phyloP scores from a whole-genome alignment of 2,797 vertebrate genomes.

The Stomatorhinus walkeri region DNA sequence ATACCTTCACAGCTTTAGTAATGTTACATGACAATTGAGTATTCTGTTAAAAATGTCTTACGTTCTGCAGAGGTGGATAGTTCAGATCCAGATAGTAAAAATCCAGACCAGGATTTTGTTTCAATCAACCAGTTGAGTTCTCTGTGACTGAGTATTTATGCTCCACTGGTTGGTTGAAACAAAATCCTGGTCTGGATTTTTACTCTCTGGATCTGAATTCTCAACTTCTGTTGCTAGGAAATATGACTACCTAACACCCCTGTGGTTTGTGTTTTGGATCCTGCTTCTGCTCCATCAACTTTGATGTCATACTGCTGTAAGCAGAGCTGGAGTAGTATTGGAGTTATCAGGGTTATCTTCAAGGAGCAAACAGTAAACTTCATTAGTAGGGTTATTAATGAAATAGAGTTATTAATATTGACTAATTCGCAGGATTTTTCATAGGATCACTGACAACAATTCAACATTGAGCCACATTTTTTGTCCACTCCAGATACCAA shows the following conservation, averaged over 20 bases:
- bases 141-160: background rate
- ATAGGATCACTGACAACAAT: background rate
- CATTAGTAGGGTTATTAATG: background rate
- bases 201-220: background rate
- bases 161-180: background rate
- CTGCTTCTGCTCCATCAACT: background rate
- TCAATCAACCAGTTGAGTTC: background rate
- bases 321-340: background rate
- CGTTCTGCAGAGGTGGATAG: background rate
- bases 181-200: background rate
- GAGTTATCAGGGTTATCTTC: background rate
- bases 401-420: background rate
- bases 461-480: background rate
- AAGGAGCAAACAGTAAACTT: background rate
- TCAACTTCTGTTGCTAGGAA: background rate
- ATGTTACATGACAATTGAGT: background rate
- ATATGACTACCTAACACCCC: background rate
- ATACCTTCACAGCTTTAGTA: background rate
- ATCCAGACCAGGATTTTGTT: background rate
- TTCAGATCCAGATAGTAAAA: background rate
- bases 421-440: background rate
- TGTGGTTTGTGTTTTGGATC: background rate
- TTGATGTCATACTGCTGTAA: background rate
- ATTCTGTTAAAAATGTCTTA: background rate
- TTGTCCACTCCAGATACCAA: background rate